A percentile compares a stretch with the other conserved stretches of the same genome.
These are phyloP conservation scores for Meganola albula DNA, from an alignment of 2,888 invertebrate species.

Conservation along the genomic window DNA sequence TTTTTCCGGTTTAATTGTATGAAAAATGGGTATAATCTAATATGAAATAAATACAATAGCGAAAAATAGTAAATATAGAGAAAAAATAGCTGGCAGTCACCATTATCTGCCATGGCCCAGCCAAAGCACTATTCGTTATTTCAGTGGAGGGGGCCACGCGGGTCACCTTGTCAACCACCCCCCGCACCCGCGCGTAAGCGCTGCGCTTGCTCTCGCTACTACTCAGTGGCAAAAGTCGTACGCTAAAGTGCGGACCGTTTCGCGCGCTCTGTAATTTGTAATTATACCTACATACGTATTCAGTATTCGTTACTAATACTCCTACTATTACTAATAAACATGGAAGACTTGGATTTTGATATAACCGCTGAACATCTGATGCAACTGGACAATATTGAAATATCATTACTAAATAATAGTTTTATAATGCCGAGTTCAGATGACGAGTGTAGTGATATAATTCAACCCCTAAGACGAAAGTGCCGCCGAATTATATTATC, in stretches of 20 bases:
- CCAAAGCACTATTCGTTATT: constrained; percentile 3
- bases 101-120: constrained; percentile 3
- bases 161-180: constrained; percentile 3
- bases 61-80: constrained; percentile 3
- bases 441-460: constrained; percentile 1
- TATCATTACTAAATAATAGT: constrained; percentile 8
- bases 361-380: constrained; percentile 2
- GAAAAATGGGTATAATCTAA: constrained; percentile 3
- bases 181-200: constrained; percentile 3
- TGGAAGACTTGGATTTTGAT: background rate
- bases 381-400: constrained; percentile 3
- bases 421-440: constrained; percentile 5
- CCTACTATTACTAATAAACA: background rate
- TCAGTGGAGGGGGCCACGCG: constrained; percentile 2
- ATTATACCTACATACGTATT: constrained; percentile 3
- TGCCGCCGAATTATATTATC: constrained; percentile 6
- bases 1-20: constrained; percentile 3
- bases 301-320: constrained; percentile 1
- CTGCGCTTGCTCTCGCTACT: constrained; percentile 3
- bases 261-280: constrained; percentile 3
- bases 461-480: constrained; percentile 6
- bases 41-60: constrained; percentile 3
- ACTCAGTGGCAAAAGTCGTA: constrained; percentile 3
- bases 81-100: constrained; percentile 3
- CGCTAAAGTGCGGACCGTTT: constrained; percentile 3